These are phyloP conservation scores for Parus major DNA, from an alignment of 2,113 vertebrate genomes.

Conservation along the genomic window DNA sequence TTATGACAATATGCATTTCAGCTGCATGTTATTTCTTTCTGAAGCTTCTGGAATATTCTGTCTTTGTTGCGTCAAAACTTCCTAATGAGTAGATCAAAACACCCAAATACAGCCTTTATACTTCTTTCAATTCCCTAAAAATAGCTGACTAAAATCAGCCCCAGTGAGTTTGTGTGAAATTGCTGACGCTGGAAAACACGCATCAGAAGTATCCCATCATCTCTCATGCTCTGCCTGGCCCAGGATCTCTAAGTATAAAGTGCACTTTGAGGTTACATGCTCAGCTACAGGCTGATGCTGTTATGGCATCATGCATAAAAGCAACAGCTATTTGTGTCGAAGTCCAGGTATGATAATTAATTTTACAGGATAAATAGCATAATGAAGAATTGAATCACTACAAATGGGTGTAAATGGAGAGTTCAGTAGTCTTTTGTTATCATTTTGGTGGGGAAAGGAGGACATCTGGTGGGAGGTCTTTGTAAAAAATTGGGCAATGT, in stretches of 20 bases:
- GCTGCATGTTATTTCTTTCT: neutral
- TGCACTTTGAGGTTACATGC: rapidly evolving
- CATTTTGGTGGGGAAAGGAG: conserved; percentile 13
- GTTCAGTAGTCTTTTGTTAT: neutral
- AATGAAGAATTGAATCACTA: neutral
- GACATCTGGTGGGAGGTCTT: conserved; percentile 50
- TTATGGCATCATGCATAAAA: neutral
- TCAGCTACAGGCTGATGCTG: neutral
- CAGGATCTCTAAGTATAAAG: neutral
- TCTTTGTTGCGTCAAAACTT: neutral
- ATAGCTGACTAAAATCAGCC: neutral
- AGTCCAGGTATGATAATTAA: neutral
- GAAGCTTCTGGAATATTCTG: neutral
- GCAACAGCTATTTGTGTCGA: neutral
- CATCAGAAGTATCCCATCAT: neutral
- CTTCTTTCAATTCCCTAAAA: neutral
- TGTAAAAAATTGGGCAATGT: neutral
- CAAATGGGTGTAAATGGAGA: neutral
- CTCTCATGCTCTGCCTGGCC: neutral
- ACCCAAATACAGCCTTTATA: neutral
- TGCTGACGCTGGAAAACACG: neutral
- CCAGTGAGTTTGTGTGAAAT: neutral
- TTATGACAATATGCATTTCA: neutral
- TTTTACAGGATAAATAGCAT: neutral
- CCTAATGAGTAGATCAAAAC: neutral